phyloP scores from a whole-genome alignment of 2,797 vertebrate genomes.

The Podarcis lilfordi region DNA sequence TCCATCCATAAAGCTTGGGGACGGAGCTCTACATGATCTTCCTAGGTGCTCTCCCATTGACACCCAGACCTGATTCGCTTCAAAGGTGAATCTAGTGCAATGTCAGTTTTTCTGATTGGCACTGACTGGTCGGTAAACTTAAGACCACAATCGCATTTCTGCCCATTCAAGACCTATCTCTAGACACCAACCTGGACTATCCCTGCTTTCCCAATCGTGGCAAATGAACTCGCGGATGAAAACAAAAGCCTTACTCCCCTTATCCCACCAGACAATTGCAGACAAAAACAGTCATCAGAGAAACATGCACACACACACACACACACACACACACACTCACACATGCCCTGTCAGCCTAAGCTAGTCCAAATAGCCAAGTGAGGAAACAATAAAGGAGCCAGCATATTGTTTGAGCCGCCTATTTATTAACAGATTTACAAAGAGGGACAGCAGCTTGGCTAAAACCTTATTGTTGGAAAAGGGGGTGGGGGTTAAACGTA shows the following conservation, averaged over 20 bases:
- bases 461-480: slow-evolving; percentile 72
- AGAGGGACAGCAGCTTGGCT: slow-evolving; percentile 67
- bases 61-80: not conserved
- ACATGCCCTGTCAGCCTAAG: slow-evolving; percentile 61
- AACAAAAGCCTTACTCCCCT: slow-evolving; percentile 50
- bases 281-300: slow-evolving; percentile 72
- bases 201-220: slow-evolving; percentile 38
- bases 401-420: slow-evolving; percentile 67
- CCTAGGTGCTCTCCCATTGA: not conserved
- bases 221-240: slow-evolving; percentile 68
- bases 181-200: not conserved
- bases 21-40: not conserved
- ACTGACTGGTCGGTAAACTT: not conserved
- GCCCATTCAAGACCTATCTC: slow-evolving; percentile 16
- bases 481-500: slow-evolving; percentile 16
- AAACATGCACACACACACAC: slow-evolving; percentile 34
- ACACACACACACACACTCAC: slow-evolving; percentile 18
- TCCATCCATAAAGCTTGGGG: not conserved
- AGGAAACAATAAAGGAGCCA: slow-evolving; percentile 68
- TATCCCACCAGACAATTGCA: slow-evolving; percentile 46
- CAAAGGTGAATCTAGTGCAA: not conserved
- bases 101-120: not conserved
- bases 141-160: not conserved
- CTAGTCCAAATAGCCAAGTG: slow-evolving; percentile 67
- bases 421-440: slow-evolving; percentile 74